These are phyloP conservation scores for Standfussiana lucernea DNA, from an alignment of 2,888 invertebrate genomes.

Conservation along the genomic window DNA sequence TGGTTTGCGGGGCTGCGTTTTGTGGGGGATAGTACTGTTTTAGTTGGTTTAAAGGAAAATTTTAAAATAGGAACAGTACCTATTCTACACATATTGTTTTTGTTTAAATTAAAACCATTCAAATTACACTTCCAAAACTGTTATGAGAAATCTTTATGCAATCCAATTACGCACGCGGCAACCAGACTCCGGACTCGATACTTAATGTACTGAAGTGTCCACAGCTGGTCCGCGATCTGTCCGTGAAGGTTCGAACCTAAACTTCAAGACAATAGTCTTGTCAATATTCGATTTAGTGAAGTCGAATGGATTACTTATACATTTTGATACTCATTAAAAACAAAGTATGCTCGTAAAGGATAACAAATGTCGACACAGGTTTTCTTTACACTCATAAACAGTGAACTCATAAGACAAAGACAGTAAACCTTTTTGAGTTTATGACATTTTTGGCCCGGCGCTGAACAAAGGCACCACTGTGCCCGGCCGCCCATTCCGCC, in stretches of 20 bases:
- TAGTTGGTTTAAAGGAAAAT: neutral
- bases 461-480: conserved; percentile 65
- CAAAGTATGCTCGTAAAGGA: conserved; percentile 26
- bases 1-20: conserved; percentile 19
- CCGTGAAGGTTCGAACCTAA: no score
- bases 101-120: neutral
- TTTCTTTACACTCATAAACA: conserved; percentile 54
- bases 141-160: neutral
- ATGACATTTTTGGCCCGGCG: conserved; percentile 63
- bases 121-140: neutral
- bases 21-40: neutral
- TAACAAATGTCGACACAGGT: conserved; percentile 39
- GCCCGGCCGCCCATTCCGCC: conserved; percentile 68
- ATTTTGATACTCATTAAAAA: conserved; percentile 27
- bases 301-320: neutral
- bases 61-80: neutral
- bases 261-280: neutral
- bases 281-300: neutral
- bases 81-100: neutral
- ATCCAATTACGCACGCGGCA: neutral
- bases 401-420: conserved; percentile 64
- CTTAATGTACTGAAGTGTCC: neutral
- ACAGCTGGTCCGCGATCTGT: neutral
- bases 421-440: conserved; percentile 65
- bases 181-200: no score